Percentiles rank a stretch among this genome's conserved stretches.
These are phyloP conservation scores for Semicossyphus pulcher DNA, from an alignment of 2,113 vertebrate genomes.

Conservation along the genomic window DNA sequence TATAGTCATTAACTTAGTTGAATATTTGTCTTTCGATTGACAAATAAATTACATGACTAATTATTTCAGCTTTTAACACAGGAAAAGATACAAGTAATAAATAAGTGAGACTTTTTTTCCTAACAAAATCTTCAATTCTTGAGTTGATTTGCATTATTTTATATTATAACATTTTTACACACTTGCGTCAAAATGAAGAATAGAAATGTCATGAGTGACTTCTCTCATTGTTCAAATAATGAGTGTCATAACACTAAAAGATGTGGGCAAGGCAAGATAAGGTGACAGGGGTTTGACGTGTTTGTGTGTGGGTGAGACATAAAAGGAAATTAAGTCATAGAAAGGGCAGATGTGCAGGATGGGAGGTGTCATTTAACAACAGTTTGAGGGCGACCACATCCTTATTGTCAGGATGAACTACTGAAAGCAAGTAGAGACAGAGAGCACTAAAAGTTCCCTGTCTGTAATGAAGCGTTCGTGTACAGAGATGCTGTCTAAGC, in stretches of 20 bases:
- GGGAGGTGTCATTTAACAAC: slow-evolving; percentile 58
- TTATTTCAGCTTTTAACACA: background rate
- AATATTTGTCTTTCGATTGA: no score
- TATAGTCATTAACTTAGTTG: no score
- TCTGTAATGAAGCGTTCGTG: background rate
- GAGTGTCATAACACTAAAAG: no score
- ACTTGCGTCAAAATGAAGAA: background rate
- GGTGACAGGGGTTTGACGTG: background rate
- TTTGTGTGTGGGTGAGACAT: slow-evolving; percentile 19
- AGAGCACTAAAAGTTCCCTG: slow-evolving; percentile 4
- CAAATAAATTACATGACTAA: no score
- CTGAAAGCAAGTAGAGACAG: background rate
- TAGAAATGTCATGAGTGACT: background rate
- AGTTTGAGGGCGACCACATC: slow-evolving; percentile 25
- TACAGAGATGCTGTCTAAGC: background rate
- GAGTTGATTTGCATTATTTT: background rate
- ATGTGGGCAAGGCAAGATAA: no score
- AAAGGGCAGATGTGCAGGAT: slow-evolving; percentile 62
- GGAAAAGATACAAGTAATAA: background rate
- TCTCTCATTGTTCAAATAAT: background rate
- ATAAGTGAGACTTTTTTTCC: background rate
- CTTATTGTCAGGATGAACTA: slow-evolving; percentile 3
- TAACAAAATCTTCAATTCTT: background rate
- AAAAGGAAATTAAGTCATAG: slow-evolving; percentile 26
- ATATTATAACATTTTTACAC: no score